phyloP scores from a whole-genome alignment of 2,888 invertebrate species.

The Synanthedon formicaeformis region DNA sequence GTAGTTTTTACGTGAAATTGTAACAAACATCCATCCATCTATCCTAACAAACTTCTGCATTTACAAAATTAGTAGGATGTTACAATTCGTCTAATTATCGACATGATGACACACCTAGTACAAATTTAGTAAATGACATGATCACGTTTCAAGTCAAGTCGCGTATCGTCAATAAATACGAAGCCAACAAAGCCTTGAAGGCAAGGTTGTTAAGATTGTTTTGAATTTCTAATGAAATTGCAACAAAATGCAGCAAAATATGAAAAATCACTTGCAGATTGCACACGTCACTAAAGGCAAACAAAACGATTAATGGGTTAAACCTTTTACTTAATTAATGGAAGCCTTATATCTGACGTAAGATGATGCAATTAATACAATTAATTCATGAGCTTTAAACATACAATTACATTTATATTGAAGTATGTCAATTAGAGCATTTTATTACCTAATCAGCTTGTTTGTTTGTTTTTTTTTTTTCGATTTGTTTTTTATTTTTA shows the following conservation, averaged over 20 bases:
- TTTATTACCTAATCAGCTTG: too few relatives aligned
- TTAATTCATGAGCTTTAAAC: background rate
- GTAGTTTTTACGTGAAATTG: too few relatives aligned
- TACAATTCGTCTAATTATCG: too few relatives aligned
- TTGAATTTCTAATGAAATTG: background rate
- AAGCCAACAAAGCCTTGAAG: background rate
- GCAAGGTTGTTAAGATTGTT: background rate
- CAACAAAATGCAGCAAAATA: background rate
- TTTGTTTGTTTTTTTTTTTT: too few relatives aligned
- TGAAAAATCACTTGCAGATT: background rate
- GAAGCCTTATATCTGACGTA: background rate
- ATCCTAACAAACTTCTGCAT: too few relatives aligned
- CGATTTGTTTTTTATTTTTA: too few relatives aligned
- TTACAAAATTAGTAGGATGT: too few relatives aligned
- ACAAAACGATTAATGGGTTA: background rate
- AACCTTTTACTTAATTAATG: background rate
- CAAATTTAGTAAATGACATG: slow-evolving; percentile 2
- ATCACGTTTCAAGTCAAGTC: slow-evolving; percentile 3
- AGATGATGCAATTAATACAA: background rate
- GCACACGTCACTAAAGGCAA: background rate
- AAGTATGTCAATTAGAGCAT: too few relatives aligned
- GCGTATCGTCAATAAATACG: slow-evolving; percentile 2
- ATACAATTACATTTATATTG: background rate
- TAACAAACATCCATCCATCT: too few relatives aligned
- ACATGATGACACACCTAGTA: too few relatives aligned